Evolutionary conservation across 2,888 invertebrate genomes (phyloP), one percentile per base, ranked within the genome.

Genomic region (Hydriomena furcata): DNA sequence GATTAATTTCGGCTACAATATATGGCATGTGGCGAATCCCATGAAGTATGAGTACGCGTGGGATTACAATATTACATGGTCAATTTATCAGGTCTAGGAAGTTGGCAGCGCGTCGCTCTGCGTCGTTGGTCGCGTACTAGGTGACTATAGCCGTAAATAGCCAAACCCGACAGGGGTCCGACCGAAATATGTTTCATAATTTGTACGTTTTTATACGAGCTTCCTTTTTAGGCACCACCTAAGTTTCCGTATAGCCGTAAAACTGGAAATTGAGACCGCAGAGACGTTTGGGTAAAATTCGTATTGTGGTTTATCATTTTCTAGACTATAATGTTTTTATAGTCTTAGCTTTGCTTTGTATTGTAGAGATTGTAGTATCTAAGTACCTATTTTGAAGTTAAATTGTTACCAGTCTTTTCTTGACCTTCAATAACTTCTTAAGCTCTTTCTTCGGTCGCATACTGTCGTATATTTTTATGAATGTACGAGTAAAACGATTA

Each of bases 71-170:
- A 52, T 58, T 51, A 57, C 37, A 49, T 53, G 43, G 47, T 52
- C 42, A 56, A 60, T 63, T 59, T 61, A 61, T 58, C 50, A 45
- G 37, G 32, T 52, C 46, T 61, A 56, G 55, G 60, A 58, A 63
- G 62, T 63, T 63, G 63, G 63, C 62, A 62, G 36, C 50, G 51
- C 44, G 37, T 31, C 38, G 48, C 47, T 32, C 40, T 49, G 34
- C 50, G 40, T 47, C 49, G 41, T 37, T 42, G 52, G 42, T 47
- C 57, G 37, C 47, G 30, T 44, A 43, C 37, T 49, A 32, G 50
- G 30, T 45, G 34, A 34, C 12, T 46, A 52, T 40, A 53, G 42
- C 37, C 41, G 44, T 55, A 54, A 52, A 59, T 53, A 57, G 46
- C 47, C 36, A 32, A 51, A 58, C 32, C 37, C 28, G 50, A 55